Base-by-base conservation (phyloP, 2,113 vertebrate species). In the Scomber colias region DNA sequence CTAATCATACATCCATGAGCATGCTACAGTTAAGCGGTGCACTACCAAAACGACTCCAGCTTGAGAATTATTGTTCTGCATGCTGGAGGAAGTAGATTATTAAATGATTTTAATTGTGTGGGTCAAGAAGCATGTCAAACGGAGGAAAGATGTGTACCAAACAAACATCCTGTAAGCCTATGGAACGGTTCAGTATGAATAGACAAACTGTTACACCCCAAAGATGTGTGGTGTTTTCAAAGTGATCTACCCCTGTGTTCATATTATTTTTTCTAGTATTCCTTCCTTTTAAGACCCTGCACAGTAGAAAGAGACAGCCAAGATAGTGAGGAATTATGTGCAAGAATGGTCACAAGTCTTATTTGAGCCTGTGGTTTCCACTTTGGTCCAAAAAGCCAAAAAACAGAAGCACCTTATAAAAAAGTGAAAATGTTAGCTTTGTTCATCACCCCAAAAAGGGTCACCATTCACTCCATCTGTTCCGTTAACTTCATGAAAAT, bases 261-360 rank as follows among this genome's bases (percentile, higher is more conserved):
- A 21, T 45, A 24, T 45, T 48, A 1, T 21, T 64, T 46, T 81
- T 55, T 61, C 15, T 51, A 17, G 3, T 30, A 10, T 65, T 53
- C 63, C 16, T 50, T 15, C 11, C n/a, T 35, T 69, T 31, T 15
- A 67, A 56, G 11, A 69, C 11, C 3, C 30, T 8, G 8, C 35
- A 45, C 7, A n/a, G 55, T 13, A 14, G 14, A 16, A 14, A 19
- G 45, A n/a, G 9, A 49, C 57, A 15, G 66, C 40, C 17, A 61
- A 30, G 48, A 45, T 19, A 27, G 30, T 11, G 0, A 81, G 35
- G 24, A 69, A 59, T 56, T 53, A 54, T 27, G 45, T 10, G 14
- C 14, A 4, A 27, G 63, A 84, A 78, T 81, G 85, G 57, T 80
- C 65, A 81, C 1, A 1, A 27, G 74, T 73, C 17, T n/a, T 31